Conservation (phyloP, 2,113 vertebrate species). For the Lanius collurio region DNA sequence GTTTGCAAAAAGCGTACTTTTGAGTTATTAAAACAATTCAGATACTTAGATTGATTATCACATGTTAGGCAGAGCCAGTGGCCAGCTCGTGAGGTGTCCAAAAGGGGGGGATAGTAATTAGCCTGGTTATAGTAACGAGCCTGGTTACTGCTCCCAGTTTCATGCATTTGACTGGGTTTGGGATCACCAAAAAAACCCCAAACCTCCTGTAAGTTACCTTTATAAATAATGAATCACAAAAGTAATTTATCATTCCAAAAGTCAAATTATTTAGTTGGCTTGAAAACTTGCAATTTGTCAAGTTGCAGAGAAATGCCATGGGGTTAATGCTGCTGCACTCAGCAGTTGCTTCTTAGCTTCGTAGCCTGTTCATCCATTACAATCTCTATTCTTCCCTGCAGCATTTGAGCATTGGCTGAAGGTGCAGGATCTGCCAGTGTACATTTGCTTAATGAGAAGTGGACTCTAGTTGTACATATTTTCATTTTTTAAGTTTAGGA, state of each 20-base stretch:
- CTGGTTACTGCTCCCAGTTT: neutral
- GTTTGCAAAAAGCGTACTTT: neutral
- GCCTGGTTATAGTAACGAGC: neutral
- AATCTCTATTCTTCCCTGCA: neutral
- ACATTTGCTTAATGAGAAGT: accelerated
- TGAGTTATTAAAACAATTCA: neutral
- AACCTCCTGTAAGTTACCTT: accelerated
- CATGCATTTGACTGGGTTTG: too few species aligned
- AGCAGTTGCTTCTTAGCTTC: neutral
- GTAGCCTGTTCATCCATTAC: accelerated
- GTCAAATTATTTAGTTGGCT: neutral
- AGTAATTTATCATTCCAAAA: neutral
- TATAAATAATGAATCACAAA: neutral
- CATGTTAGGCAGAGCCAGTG: neutral
- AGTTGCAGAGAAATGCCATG: neutral
- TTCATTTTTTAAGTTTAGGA: neutral
- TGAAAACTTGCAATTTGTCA: neutral
- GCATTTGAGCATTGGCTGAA: neutral
- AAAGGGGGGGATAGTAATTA: neutral
- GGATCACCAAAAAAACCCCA: neutral
- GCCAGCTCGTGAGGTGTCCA: accelerated
- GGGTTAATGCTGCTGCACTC: neutral
- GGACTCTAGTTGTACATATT: accelerated
- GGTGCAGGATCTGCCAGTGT: neutral
- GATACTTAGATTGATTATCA: neutral